Base-by-base conservation (phyloP, 2,797 vertebrate genomes). In the Silurus lanzhouensis region DNA sequence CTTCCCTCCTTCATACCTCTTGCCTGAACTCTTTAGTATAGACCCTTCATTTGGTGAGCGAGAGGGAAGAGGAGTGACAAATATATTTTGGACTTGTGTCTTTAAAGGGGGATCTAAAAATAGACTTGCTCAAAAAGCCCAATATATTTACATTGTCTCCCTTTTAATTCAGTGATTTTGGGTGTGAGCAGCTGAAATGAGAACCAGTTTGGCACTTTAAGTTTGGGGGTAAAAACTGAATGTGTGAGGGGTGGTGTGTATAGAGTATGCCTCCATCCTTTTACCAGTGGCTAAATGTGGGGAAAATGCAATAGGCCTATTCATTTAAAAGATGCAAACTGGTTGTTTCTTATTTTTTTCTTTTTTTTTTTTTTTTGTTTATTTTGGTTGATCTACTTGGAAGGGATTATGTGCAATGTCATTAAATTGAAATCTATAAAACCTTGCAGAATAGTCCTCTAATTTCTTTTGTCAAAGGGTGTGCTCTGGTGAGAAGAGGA, bases 331-430 rank as follows among this genome's bases (percentile, higher is more conserved):
- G 88, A 87, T 85, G 82, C 88, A 91, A 90, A 92, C 90, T 91
- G 85, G 90, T 89, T 91, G 88, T 60, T 88, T 60, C 63, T 77
- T 88, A 84, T 92, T 93, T 88, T 88, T 78, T 93, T 93, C n/a
- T n/a, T 88, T 89, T 72, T 74, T 68, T 66, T 84, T 68, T 90
- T 90, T 85, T 88, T 85, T 93, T 90, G 91, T 81, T 84, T 71
- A 85, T 78, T 90, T 92, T 91, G 38, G 38, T 52, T 25, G 22
- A 64, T 66, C 67, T 90, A 66, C 92, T 90, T 93, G 91, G 92
- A 93, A 93, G 94, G 94, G 92, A 92, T 93, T 92, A 90, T 94
- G 94, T 96, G 94, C 94, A 95, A 95, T 96, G 91, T 92, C 77
- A 76, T 55, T 74, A 88, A 89, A 83, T 46, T 84, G 48, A 84